Conservation (phyloP, 2,888 invertebrate genomes). For the Epicampocera succincta region DNA sequence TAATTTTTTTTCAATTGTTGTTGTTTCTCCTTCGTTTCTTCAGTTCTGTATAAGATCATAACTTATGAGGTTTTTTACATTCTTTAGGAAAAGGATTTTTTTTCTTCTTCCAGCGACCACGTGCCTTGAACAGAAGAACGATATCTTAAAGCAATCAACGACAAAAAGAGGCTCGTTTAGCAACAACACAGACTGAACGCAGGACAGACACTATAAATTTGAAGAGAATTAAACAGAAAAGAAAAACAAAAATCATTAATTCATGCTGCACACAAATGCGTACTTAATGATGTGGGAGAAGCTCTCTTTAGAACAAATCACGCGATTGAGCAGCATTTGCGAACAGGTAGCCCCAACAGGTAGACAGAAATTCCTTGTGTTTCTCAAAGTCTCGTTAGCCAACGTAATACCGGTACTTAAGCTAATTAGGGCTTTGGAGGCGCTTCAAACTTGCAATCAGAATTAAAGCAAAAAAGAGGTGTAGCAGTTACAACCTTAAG, state of each 20-base stretch:
- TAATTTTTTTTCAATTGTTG: conserved; percentile 42
- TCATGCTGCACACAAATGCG: not conserved
- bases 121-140: conserved; percentile 56
- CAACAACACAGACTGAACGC: conserved; percentile 16
- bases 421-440: conserved; percentile 61
- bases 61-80: conserved; percentile 61
- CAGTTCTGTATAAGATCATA: conserved; percentile 59
- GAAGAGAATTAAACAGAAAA: conserved; percentile 18
- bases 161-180: conserved; percentile 59
- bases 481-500: conserved; percentile 37
- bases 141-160: conserved; percentile 8
- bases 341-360: conserved; percentile 61
- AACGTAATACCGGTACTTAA: conserved; percentile 45
- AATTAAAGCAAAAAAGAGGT: conserved; percentile 15
- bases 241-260: not conserved
- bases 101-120: conserved; percentile 61
- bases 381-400: conserved; percentile 55
- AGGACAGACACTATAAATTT: not conserved
- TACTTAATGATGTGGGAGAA: conserved; percentile 34
- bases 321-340: not conserved
- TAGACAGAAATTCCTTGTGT: conserved; percentile 42
- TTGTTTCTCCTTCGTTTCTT: conserved; percentile 22
- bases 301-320: conserved; percentile 28
- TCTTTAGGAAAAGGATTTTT: conserved; percentile 35
- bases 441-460: conserved; percentile 52